phyloP scores from a whole-genome alignment of 2,888 invertebrate genomes.

The Halictus quadricinctus region DNA sequence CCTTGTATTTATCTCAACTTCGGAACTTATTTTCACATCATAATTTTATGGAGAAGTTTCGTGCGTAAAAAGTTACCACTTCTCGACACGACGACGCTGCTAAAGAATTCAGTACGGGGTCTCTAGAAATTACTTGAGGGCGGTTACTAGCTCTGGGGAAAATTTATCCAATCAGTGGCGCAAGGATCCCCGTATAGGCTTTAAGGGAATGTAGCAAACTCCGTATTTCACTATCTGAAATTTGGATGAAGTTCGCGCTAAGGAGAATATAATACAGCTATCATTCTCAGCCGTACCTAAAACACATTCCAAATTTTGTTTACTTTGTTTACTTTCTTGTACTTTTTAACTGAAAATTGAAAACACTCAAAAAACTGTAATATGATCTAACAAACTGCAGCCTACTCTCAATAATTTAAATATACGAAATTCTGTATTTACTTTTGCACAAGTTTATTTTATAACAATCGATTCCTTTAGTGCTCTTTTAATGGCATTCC shows the following conservation, averaged over 20 bases:
- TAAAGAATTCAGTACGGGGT: constrained; percentile 13
- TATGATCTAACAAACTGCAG: too few relatives aligned
- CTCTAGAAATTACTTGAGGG: constrained; percentile 12
- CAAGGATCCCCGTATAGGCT: constrained; percentile 16
- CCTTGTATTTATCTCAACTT: background rate
- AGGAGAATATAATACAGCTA: background rate
- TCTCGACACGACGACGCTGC: background rate
- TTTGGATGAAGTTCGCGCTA: background rate
- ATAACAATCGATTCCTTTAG: too few relatives aligned
- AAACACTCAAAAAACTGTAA: background rate
- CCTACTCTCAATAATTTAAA: too few relatives aligned
- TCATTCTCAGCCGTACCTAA: background rate
- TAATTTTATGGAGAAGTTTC: constrained; percentile 20
- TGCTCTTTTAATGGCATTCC: too few relatives aligned
- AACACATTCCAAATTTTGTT: background rate
- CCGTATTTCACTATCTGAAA: background rate
- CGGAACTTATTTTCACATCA: background rate
- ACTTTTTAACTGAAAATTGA: background rate
- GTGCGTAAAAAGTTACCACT: constrained; percentile 15
- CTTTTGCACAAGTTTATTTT: too few relatives aligned
- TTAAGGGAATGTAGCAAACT: background rate
- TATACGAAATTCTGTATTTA: too few relatives aligned
- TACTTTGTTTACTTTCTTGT: background rate
- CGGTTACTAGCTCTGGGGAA: constrained; percentile 2
- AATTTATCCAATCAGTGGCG: constrained; percentile 28